Evolutionary conservation across 1,140 invertebrate species (phyloP).

Genomic region (Drosophila repletoides): DNA sequence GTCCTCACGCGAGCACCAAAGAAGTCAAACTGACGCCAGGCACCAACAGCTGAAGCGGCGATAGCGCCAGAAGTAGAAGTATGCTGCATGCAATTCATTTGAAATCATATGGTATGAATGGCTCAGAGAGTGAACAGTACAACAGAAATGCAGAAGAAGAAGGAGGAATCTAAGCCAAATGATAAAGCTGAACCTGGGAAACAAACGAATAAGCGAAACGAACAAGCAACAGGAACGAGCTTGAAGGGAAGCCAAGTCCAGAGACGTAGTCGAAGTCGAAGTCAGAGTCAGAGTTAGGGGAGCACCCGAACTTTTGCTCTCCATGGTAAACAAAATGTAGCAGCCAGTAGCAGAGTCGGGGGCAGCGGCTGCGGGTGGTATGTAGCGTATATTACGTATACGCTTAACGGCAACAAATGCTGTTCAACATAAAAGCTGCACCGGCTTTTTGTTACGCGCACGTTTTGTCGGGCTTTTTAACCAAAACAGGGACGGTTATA

Average conservation of each 20-base stretch:
- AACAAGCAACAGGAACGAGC: slow-evolving; percentile 37
- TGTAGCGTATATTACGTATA: slow-evolving; percentile 58
- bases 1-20: slow-evolving; percentile 70
- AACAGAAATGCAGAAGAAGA: slow-evolving; percentile 63
- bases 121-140: too few species aligned
- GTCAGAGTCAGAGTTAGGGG: slow-evolving; percentile 53
- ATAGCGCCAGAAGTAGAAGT: slow-evolving; percentile 19
- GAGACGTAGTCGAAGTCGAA: slow-evolving; percentile 15
- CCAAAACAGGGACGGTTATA: slow-evolving; percentile 6
- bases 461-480: slow-evolving; percentile 45
- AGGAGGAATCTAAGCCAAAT: slow-evolving; percentile 36
- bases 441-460: slow-evolving; percentile 66
- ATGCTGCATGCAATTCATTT: slow-evolving; percentile 41
- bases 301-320: slow-evolving; percentile 52
- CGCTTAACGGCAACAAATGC: slow-evolving; percentile 43
- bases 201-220: slow-evolving; percentile 33
- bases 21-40: slow-evolving; percentile 53
- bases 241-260: slow-evolving; percentile 21
- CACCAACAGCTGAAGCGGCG: slow-evolving; percentile 31
- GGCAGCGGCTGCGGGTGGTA: neutral
- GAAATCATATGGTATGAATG: slow-evolving; percentile 28
- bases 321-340: slow-evolving; percentile 24
- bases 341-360: neutral
- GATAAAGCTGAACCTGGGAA: slow-evolving; percentile 39
- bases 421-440: slow-evolving; percentile 61